Evolutionary conservation across 2,888 invertebrate species (phyloP).

Genomic region (Drosophila siamana): DNA sequence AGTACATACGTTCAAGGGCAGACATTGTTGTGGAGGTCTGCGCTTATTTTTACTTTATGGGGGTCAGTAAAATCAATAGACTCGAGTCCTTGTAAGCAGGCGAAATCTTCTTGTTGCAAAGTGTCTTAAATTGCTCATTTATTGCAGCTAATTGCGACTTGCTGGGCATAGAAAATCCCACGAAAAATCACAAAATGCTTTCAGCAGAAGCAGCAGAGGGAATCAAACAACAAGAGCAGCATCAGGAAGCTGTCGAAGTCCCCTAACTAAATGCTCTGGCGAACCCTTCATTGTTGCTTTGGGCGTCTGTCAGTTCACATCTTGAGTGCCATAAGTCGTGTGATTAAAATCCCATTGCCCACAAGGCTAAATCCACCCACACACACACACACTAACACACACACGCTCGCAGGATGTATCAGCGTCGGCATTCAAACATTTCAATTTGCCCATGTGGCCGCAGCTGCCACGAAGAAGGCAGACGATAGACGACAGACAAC

Average conservation of each 20-base stretch:
- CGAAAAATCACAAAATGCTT: constrained; percentile 79
- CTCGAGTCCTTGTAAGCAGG: constrained; percentile 35
- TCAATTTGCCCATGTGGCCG: constrained; percentile 81
- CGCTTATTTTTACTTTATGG: background rate
- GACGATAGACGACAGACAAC: too few species aligned
- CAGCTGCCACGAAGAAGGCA: constrained; percentile 41
- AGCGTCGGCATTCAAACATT: constrained; percentile 78
- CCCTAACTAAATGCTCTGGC: constrained; percentile 33
- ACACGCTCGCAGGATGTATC: constrained; percentile 20
- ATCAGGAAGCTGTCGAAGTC: constrained; percentile 65
- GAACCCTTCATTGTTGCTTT: constrained; percentile 63
- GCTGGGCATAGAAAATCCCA: constrained; percentile 63
- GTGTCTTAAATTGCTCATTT: constrained; percentile 83
- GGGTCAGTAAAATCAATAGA: constrained; percentile 60
- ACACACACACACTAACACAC: constrained; percentile 38
- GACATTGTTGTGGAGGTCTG: constrained; percentile 22
- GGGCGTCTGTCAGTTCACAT: constrained; percentile 84
- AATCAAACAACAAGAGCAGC: constrained; percentile 30
- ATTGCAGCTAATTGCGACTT: constrained; percentile 84
- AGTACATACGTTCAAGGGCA: constrained; percentile 72
- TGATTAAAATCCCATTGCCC: constrained; percentile 85
- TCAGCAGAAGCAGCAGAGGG: too few species aligned
- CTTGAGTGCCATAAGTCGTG: constrained; percentile 85
- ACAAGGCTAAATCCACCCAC: constrained; percentile 70
- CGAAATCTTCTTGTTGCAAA: constrained; percentile 17